phyloP scores from a whole-genome alignment of 2,113 vertebrate species.

The Eudorcas thomsonii region DNA sequence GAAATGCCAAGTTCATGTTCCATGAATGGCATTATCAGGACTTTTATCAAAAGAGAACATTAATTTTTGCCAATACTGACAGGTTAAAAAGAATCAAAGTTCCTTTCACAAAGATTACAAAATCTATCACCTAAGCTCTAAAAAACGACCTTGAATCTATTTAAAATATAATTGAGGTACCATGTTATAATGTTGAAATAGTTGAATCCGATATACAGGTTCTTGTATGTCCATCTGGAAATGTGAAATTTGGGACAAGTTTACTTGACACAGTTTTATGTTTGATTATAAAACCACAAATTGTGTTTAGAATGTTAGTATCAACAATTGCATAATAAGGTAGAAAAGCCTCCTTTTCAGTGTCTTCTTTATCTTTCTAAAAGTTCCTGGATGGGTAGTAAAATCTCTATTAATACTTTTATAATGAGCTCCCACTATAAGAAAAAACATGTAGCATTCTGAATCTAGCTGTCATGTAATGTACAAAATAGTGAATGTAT shows the following conservation, averaged over 20 bases:
- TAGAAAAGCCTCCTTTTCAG: background rate
- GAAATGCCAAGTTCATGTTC: background rate
- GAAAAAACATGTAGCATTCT: constrained; percentile 18
- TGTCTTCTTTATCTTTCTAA: background rate
- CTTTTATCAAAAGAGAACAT: background rate
- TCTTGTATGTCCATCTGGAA: background rate
- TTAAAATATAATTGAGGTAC: constrained; percentile 30
- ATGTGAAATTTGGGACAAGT: constrained; percentile 10
- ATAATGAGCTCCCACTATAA: constrained; percentile 1
- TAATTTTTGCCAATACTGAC: constrained; percentile 12
- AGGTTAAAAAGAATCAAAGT: background rate
- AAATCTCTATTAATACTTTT: constrained; percentile 56
- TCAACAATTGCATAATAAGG: background rate
- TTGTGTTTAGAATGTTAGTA: constrained; percentile 7
- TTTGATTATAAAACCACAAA: constrained; percentile 28
- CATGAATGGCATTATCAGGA: background rate
- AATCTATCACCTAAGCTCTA: background rate
- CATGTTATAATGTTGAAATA: constrained; percentile 1
- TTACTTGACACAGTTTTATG: background rate
- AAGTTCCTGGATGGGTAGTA: constrained; percentile 20
- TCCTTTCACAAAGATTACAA: background rate
- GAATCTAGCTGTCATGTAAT: constrained; percentile 43
- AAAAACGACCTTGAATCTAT: constrained; percentile 1
- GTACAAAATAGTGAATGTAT: constrained; percentile 45
- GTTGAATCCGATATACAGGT: background rate